Evolutionary conservation across 2,113 vertebrate genomes (phyloP), one percentile per base, ranked within the genome.

Genomic region (Mus spicilegus): DNA sequence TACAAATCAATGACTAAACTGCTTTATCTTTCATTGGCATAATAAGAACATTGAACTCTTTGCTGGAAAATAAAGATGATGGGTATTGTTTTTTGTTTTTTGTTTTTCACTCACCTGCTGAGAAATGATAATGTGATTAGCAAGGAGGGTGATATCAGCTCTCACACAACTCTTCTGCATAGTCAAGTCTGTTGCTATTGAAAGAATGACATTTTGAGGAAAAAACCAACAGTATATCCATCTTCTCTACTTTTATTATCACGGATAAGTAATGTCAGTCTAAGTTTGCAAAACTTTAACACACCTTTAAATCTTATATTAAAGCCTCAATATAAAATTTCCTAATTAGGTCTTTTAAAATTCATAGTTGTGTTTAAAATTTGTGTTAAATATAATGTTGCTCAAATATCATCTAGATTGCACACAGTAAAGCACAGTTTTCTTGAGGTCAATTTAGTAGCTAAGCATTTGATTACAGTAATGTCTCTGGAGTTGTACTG

Each of bases 1-100:
- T 89, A 91, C 39, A 95, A 96, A 97, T 89, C n/a, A 77, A 76
- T 89, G 58, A 90, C 28, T 85, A 95, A 95, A 87, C 3, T 63
- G 90, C 13, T 85, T 93, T 84, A 87, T 91, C 2, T 63, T 90
- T 94, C 51, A 89, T 80, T 78, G 65, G 75, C 33, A n/a, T 39
- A 94, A 69, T 81, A 49, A 93, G 65, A 96, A 72, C 13, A 84
- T 11, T 73, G 46, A 94, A 81, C 28, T 81, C 30, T 81, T 26
- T 91, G 26, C 22, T 78, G 80, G 4, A 46, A 91, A 94, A 96
- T 91, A 54, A 89, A 96, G 7, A 73, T 81, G 78, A 95, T 39
- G 58, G n/a, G 22, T 87, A 16, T 46, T 72, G 42, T n/a, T 28
- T 69, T 28, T 69, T 65, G 42, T 49, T 49, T 49, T 49, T 49